phyloP scores from a whole-genome alignment of 2,888 invertebrate genomes.

The Dioctria rufipes region DNA sequence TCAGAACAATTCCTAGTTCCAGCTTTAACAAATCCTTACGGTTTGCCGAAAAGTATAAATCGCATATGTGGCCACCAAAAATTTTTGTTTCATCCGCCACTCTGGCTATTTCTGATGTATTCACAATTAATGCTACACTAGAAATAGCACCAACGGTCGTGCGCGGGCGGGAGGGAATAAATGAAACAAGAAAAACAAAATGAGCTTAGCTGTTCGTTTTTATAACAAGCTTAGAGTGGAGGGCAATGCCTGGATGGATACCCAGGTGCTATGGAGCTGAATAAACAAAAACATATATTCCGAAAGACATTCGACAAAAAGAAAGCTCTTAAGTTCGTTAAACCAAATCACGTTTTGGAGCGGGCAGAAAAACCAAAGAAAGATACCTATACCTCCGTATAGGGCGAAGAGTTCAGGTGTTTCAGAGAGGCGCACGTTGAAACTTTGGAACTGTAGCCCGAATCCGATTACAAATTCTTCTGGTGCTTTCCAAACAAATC shows the following conservation, averaged over 20 bases:
- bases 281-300: slow-evolving; percentile 50
- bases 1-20: no score
- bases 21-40: no score
- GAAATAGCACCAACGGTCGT: neutral
- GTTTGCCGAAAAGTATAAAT: no score
- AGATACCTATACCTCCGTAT: neutral
- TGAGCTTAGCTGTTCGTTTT: slow-evolving; percentile 43
- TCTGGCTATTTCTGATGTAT: neutral
- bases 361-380: slow-evolving; percentile 38
- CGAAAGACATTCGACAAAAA: slow-evolving; percentile 18
- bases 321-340: slow-evolving; percentile 54
- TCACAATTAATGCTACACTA: neutral
- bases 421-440: slow-evolving; percentile 15
- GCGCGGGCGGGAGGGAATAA: neutral
- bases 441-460: slow-evolving; percentile 4
- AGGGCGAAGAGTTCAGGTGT: slow-evolving; percentile 50
- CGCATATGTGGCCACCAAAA: no score
- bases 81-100: no score
- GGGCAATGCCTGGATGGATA: slow-evolving; percentile 3
- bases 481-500: slow-evolving; percentile 57
- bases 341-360: slow-evolving; percentile 52
- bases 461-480: slow-evolving; percentile 57
- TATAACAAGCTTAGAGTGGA: slow-evolving; percentile 7
- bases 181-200: neutral
- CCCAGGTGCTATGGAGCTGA: slow-evolving; percentile 48